A percentile compares a stretch with the other conserved stretches of the same genome.
phyloP scores from a whole-genome alignment of 2,888 invertebrate genomes.

The Quadroppia sp. region DNA sequence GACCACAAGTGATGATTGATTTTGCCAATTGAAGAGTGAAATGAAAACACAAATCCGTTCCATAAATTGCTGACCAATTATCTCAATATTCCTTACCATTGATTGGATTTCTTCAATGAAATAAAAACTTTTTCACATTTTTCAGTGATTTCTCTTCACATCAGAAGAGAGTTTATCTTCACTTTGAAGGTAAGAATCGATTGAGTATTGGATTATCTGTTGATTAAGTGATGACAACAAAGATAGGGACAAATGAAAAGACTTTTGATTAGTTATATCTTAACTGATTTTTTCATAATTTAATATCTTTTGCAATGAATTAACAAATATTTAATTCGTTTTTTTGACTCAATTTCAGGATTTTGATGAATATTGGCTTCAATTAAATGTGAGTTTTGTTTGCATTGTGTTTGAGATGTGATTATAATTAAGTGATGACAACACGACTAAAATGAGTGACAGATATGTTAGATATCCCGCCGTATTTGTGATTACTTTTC shows the following conservation, averaged over 20 bases:
- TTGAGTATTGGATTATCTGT: background rate
- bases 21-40: constrained; percentile 23
- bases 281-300: constrained; percentile 23
- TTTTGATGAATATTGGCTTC: background rate
- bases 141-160: background rate
- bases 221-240: background rate
- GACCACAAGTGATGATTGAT: constrained; percentile 2
- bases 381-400: background rate
- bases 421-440: background rate
- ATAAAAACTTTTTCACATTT: constrained; percentile 2
- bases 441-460: no score
- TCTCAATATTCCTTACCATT: background rate
- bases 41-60: constrained; percentile 15
- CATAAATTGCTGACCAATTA: background rate
- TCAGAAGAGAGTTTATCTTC: background rate
- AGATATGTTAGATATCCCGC: no score
- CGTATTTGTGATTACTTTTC: no score
- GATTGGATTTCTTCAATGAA: background rate
- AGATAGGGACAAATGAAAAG: background rate
- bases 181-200: no score
- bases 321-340: background rate
- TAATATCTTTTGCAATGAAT: background rate
- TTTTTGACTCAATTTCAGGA: background rate
- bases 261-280: constrained; percentile 32
- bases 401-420: background rate